Conservation (phyloP, 2,113 vertebrate genomes). For the Cygnus atratus region DNA sequence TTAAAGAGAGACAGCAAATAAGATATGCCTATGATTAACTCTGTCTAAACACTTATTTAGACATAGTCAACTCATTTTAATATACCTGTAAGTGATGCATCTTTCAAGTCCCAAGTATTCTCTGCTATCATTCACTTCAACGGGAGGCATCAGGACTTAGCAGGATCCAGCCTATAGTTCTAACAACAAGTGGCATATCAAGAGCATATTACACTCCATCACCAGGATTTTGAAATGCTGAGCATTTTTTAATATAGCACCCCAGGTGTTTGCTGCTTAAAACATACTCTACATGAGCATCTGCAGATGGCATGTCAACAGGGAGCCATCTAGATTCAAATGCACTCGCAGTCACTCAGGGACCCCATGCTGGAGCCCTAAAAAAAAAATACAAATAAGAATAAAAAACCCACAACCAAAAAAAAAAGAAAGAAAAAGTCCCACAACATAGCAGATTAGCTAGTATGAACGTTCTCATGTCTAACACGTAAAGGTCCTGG, state of each 20-base stretch:
- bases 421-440: background rate
- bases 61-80: slow-evolving; percentile 7
- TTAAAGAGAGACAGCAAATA: slow-evolving; percentile 10
- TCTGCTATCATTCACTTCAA: slow-evolving; percentile 44
- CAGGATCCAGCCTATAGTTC: slow-evolving; percentile 44
- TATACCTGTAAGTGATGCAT: slow-evolving; percentile 19
- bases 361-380: background rate
- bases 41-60: background rate
- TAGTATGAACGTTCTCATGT: background rate
- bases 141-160: slow-evolving; percentile 41
- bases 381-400: background rate
- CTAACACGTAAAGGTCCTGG: background rate
- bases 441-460: background rate
- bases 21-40: background rate
- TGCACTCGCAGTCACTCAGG: slow-evolving; percentile 4
- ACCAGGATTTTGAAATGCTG: slow-evolving; percentile 54
- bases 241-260: slow-evolving; percentile 68
- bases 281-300: slow-evolving; percentile 58
- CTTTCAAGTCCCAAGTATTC: background rate
- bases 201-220: slow-evolving; percentile 56
- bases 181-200: slow-evolving; percentile 51
- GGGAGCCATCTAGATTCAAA: slow-evolving; percentile 60
- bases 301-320: slow-evolving; percentile 57
- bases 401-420: background rate
- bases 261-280: slow-evolving; percentile 63